phyloP scores from a whole-genome alignment of 2,113 vertebrate species.

The Sarotherodon lohbergeri region DNA sequence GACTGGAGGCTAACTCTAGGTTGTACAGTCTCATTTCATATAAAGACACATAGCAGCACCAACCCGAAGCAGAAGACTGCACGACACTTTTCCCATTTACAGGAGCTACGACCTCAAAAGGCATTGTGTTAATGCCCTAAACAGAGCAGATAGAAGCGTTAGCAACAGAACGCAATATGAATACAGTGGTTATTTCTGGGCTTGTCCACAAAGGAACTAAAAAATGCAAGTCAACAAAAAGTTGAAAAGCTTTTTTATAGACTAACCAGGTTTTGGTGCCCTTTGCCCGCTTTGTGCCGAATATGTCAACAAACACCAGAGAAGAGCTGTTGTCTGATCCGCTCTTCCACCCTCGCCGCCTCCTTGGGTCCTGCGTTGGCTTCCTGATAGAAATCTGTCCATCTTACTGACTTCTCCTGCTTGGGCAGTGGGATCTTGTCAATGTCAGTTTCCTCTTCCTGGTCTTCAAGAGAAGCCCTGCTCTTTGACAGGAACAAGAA shows the following conservation, averaged over 20 bases:
- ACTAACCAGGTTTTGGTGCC: not conserved
- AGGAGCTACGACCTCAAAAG: constrained; percentile 7
- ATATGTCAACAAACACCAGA: constrained; percentile 70
- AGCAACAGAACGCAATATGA: not conserved
- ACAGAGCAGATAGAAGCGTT: not conserved
- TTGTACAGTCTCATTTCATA: not conserved
- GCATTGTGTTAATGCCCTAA: not conserved
- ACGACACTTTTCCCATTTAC: constrained; percentile 12
- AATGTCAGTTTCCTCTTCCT: constrained; percentile 52
- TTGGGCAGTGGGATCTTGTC: constrained; percentile 12
- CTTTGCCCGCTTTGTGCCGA: not conserved
- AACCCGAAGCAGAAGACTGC: constrained; percentile 28
- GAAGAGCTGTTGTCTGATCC: constrained; percentile 66
- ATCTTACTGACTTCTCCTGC: constrained; percentile 41
- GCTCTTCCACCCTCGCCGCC: constrained; percentile 43
- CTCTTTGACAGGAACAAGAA: constrained; percentile 1
- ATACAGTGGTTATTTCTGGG: not conserved
- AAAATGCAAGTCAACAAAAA: not conserved
- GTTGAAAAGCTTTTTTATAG: not conserved
- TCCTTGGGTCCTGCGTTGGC: constrained; percentile 15
- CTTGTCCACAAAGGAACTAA: not conserved
- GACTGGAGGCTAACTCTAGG: not conserved
- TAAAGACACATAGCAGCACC: constrained; percentile 22
- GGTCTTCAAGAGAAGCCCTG: constrained; percentile 10
- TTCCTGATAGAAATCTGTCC: constrained; percentile 52